Base-by-base conservation (phyloP, 2,888 invertebrate species). In the Tenthredo amoena region DNA sequence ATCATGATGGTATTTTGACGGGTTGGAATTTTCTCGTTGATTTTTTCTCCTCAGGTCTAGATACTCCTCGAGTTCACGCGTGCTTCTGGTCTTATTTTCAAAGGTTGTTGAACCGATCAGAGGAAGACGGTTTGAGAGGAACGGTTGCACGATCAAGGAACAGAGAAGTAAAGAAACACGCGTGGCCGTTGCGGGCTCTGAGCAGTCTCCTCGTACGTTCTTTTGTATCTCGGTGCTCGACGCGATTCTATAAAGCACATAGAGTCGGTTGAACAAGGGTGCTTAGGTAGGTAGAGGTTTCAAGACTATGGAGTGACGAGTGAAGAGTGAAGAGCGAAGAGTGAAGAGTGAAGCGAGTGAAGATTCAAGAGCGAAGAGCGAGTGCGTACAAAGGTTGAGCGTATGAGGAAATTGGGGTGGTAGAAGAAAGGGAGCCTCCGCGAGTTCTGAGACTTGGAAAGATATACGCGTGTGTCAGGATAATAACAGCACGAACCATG, bases 321-420 rank as follows among this genome's bases (percentile, higher is more conserved):
- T 21, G 62, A 34, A 81, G 62, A 62, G 62, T 31, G 76, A 77
- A 81, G 62, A 62, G 62, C 18, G 76, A 77, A 50, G 47, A 55
- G 50, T 31, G 79, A 79, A 79, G 79, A 76, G 76, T 18, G 21
- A 34, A 50, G n/a, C 21, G 79, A 34, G 55, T 34, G 55, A 79
- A 79, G 43, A 40, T 50, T 50, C 62, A 81, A 65, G 68, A 34
- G 83, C 47, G 83, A 83, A 68, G 83, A 83, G 68, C 71, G 68
- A 21, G 81, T 62, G 31, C 83, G 83, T 83, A 43, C 83, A 83
- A 83, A 83, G 83, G 83, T 83, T 83, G 26, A n/a, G 83, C 83
- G 83, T 83, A 68, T 71, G 83, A 83, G 83, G 83, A 71, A 83
- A 83, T 83, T 68, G 71, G 83, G 68, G 47, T 40, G 62, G 65